These are phyloP conservation scores for Coendou prehensilis DNA, from an alignment of 2,797 vertebrate genomes.

Conservation along the genomic window DNA sequence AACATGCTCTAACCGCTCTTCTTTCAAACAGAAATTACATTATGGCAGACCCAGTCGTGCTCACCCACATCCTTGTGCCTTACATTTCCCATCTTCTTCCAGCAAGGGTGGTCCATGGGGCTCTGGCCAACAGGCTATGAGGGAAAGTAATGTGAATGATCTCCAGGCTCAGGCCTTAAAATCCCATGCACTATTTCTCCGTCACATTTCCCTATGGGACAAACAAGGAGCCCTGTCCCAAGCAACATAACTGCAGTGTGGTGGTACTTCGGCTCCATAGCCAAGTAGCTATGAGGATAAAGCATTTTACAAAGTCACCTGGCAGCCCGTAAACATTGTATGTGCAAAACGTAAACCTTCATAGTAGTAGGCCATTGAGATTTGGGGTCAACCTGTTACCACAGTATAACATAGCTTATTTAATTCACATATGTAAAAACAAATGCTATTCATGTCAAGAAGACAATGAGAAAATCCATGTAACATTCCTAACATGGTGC, in stretches of 20 bases:
- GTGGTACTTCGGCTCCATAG: background rate
- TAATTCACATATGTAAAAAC: background rate
- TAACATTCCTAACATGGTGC: background rate
- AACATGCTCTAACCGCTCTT: background rate
- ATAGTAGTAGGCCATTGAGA: background rate
- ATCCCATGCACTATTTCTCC: background rate
- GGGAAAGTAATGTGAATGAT: background rate
- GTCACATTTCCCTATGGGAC: background rate
- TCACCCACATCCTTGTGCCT: background rate
- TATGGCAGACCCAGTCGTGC: background rate
- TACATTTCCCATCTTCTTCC: background rate
- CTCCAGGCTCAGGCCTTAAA: background rate
- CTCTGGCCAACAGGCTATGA: background rate
- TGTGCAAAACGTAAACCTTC: background rate
- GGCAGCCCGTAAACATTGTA: background rate
- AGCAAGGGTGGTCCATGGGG: background rate
- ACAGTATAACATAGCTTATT: background rate
- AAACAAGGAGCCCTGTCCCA: background rate
- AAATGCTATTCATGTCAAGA: slow-evolving; percentile 32
- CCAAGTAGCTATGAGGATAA: background rate
- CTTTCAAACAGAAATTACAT: background rate
- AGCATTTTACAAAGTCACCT: background rate
- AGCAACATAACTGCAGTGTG: background rate
- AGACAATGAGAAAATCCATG: slow-evolving; percentile 1
- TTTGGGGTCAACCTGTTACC: background rate